A percentile compares a stretch with the other conserved stretches of the same genome.
These are phyloP conservation scores for Phenganax stokvisi DNA, from an alignment of 92 coral and sea anemone species.

Conservation along the genomic window DNA sequence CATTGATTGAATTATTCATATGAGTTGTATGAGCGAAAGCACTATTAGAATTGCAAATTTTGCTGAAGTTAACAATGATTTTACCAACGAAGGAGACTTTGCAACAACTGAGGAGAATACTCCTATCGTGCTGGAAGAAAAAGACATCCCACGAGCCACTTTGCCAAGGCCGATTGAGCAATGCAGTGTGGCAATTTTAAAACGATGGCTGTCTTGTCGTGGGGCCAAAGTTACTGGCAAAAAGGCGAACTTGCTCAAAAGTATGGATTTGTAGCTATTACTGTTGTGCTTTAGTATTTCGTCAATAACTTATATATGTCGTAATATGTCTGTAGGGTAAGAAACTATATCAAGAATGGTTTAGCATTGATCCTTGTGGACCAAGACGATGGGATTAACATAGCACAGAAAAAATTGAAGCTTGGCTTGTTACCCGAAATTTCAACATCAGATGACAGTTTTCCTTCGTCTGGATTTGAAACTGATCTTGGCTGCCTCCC, in stretches of 20 bases:
- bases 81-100: no score
- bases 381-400: neutral
- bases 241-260: neutral
- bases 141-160: neutral
- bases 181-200: neutral
- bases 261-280: neutral
- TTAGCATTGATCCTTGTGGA: neutral
- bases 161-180: neutral
- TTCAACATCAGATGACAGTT: neutral
- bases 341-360: neutral
- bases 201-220: neutral
- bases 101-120: no score
- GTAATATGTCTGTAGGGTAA: neutral
- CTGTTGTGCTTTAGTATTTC: neutral
- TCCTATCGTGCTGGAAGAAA: neutral
- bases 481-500: neutral
- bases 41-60: no score
- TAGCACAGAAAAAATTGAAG: neutral
- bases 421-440: neutral
- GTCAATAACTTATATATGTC: neutral
- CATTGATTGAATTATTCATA: no score
- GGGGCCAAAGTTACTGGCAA: neutral
- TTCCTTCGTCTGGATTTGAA: neutral
- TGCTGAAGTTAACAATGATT: no score
- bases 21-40: no score